Percentiles rank a stretch among this genome's conserved stretches.
Conservation (phyloP, 2,113 vertebrate species). For the Pelodiscus sinensis region DNA sequence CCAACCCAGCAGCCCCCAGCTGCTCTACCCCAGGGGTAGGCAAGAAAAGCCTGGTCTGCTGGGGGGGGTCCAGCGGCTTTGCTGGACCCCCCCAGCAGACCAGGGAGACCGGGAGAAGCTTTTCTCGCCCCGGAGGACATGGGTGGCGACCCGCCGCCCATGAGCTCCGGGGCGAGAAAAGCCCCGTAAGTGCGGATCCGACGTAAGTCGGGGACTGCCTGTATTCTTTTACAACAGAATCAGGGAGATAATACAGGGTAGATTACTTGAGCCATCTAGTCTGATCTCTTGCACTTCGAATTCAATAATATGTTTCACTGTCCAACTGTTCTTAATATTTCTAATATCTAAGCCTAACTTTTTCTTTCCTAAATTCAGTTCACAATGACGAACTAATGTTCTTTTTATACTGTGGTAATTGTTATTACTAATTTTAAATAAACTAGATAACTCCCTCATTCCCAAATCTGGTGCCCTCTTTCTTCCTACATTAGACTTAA, state of each 20-base stretch:
- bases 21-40: too few relatives aligned
- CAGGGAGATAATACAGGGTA: neutral
- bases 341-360: neutral
- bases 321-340: neutral
- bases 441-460: conserved; percentile 16
- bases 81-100: too few relatives aligned
- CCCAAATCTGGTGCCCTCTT: conserved; percentile 3
- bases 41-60: too few relatives aligned
- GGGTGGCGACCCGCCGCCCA: too few relatives aligned
- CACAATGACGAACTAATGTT: neutral
- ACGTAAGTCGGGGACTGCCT: too few relatives aligned
- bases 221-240: neutral
- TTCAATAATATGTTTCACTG: neutral
- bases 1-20: too few relatives aligned
- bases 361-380: neutral
- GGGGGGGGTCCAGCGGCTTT: too few relatives aligned
- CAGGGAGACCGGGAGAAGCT: too few relatives aligned
- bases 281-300: neutral
- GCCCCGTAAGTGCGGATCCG: too few relatives aligned
- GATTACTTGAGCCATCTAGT: neutral
- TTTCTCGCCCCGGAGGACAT: too few relatives aligned
- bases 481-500: conserved; percentile 2
- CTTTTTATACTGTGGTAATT: neutral
- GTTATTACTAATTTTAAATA: neutral
- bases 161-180: too few relatives aligned